Base-by-base conservation (phyloP, 2,888 invertebrate genomes). In the Macrophya annulata region DNA sequence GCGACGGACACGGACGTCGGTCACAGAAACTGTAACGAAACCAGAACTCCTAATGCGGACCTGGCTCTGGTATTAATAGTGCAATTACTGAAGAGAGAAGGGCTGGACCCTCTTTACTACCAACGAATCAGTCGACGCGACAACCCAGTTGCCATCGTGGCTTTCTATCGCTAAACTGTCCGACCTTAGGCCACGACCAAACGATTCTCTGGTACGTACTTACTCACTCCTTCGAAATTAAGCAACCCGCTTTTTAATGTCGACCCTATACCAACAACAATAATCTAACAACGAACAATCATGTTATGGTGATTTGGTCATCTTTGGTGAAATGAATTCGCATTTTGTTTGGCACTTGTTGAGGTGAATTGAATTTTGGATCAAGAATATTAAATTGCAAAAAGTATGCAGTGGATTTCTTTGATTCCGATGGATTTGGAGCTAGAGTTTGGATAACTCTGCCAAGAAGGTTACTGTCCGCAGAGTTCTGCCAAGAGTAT, bases 401-500 rank as follows among this genome's bases (percentile, higher is more conserved):
- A n/a, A 5, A 8, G 4, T 17, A 37, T 40, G 17, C 17, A 31
- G 48, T n/a, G 77, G 48, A 43, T 25, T 62, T 81, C 40, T 81
- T 62, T 37, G 59, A 37, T 40, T 81, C 43, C 4, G 25, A 81
- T 43, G 10, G 6, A 37, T 31, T 10, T 62, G 12, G 8, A 43
- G 21, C 1, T 62, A 0, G 12, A 62, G 62, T 4, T 59, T 9
- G 43, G 62, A 40, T 10, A 81, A 59, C 21, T 81, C 43, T n/a
- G 37, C 21, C 59, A 62, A 81, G 81, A 43, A 83, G 83, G 71
- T 71, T 71, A 83, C 83, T 83, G 68, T 37, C 83, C 83, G 51
- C 45, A 17, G 45, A 71, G 65, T 83, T 84, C 84, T 84, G 81
- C 83, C 85, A 86, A 81, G 51, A 84, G 77, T 85, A 86, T 88